Conservation (phyloP, 2,113 vertebrate genomes). For the Xyrauchen texanus region DNA sequence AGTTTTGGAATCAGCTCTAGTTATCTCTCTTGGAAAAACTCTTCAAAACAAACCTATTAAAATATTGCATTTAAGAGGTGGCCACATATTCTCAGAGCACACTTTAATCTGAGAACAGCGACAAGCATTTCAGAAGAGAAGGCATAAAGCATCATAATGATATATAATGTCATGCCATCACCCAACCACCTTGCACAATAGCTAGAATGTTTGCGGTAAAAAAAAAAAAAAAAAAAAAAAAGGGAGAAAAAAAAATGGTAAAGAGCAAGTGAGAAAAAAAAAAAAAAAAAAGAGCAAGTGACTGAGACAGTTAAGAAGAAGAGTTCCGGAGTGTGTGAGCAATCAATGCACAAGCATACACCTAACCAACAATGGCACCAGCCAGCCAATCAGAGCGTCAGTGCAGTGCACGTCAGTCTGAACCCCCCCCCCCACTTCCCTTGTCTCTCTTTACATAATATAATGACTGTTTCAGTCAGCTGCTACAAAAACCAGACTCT, state of each 20-base stretch:
- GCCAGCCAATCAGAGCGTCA: conserved; percentile 65
- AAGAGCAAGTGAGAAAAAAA: neutral
- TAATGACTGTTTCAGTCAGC: conserved; percentile 61
- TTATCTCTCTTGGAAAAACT: conserved; percentile 1
- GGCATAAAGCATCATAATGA: neutral
- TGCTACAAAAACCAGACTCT: conserved; percentile 60
- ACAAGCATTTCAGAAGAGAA: neutral
- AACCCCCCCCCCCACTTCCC: conserved; percentile 17
- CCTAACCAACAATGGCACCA: conserved; percentile 59
- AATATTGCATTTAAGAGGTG: neutral
- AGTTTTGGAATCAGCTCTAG: neutral
- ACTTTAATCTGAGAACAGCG: neutral
- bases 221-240: neutral
- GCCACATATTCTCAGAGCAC: neutral
- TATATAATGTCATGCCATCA: conserved; percentile 23
- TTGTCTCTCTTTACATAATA: conserved; percentile 52
- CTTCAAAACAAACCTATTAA: neutral
- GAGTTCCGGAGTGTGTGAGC: neutral
- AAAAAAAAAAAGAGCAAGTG: conserved; percentile 8
- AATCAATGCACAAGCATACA: conserved; percentile 42
- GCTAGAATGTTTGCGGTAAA: neutral
- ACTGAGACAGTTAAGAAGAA: conserved; percentile 31
- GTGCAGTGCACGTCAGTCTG: conserved; percentile 58
- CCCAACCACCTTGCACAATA: conserved; percentile 65
- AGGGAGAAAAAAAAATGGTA: neutral